Evolutionary conservation across 1,140 invertebrate genomes (phyloP), one percentile per base, ranked within the genome.

Genomic region (Wiebesia pumilae): DNA sequence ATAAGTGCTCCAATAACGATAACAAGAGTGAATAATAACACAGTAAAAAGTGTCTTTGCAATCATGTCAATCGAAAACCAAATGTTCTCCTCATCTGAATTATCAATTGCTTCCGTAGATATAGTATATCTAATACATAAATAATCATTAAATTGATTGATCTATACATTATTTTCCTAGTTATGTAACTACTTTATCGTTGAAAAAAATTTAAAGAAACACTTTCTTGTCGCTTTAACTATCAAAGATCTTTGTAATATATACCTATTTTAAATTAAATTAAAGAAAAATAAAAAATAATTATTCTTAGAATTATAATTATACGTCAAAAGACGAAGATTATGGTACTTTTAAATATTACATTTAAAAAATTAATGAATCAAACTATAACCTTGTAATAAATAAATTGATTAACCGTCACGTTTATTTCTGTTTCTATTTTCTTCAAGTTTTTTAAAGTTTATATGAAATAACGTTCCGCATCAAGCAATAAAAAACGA

Each of bases 21-120:
- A 9, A 83, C 35, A 27, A 69, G 10, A 33, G 10, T 69, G 71
- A 87, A 87, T 43, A 73, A 30, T 33, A 84, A 40, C 19, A 16
- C 30, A 58, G 21, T 27, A 12, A 83, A 69, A 33, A 83, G 71
- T n/a, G 62, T 24, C 27, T 54, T 62, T 2, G 43, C 3, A 47
- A 86, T 82, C 38, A 79, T 51, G 3, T 77, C 80, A 69, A 86
- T 79, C 73, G 51, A 14, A 30, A 12, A 24, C 71, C 75, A 75
- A 27, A 81, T 40, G 27, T 27, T 51, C 30, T 69, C 62, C 21
- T 69, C 19, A 24, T 69, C 35, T 9, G 19, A 10, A 81, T 65
- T 27, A 75, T 75, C 79, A 9, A 81, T 69, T 4, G 58, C n/a
- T 69, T 62, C 38, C 47, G 82, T 75, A 27, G 40, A n/a, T 14